Evolutionary conservation across 2,888 invertebrate genomes (phyloP), one percentile per base, ranked within the genome.

Genomic region (Tenthredo scrophulariae): DNA sequence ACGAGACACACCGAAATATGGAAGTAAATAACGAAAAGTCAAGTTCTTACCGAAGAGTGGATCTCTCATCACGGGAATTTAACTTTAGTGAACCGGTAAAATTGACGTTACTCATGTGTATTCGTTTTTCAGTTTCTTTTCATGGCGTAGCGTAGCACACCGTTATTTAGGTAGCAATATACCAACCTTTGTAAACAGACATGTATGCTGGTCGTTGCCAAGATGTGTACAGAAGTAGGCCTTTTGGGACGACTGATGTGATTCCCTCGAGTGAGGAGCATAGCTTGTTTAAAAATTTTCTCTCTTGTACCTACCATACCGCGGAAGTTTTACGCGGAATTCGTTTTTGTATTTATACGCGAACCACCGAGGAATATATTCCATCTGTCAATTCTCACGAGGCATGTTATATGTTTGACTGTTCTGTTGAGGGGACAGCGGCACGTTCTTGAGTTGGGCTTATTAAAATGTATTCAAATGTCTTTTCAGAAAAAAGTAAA

Each of bases 391-490:
- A 75, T 22, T 75, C 46, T 75, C 43, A 75, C 43, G 50, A 15
- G 54, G 29, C 54, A 29, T 50, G 50, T 37, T 37, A 37, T 54
- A 15, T 50, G 26, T 37, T 75, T 46, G 75, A 46, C 26, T 46
- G 75, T 43, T 75, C 43, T 75, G 43, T 43, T 75, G 75, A 75
- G 46, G 26, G 40, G 62, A 62, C 13, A 62, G 77, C 43, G 18
- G 29, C 29, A 29, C 29, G 75, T 29, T 50, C 50, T 29, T 50
- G 50, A 29, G 75, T 9, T 46, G 29, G 54, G 77, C 50, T 77
- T 54, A 77, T 77, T 13, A 77, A 50, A 50, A 77, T 77, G 15
- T 77, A 77, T 77, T 54, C 50, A 54, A 77, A 77, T 50, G 1
- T 29, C 50, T 54, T 29, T 50, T 43, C 43, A 18, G 43, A 43